Evolutionary conservation across 2,797 vertebrate genomes (phyloP).

Genomic region (Cossypha dichroa): DNA sequence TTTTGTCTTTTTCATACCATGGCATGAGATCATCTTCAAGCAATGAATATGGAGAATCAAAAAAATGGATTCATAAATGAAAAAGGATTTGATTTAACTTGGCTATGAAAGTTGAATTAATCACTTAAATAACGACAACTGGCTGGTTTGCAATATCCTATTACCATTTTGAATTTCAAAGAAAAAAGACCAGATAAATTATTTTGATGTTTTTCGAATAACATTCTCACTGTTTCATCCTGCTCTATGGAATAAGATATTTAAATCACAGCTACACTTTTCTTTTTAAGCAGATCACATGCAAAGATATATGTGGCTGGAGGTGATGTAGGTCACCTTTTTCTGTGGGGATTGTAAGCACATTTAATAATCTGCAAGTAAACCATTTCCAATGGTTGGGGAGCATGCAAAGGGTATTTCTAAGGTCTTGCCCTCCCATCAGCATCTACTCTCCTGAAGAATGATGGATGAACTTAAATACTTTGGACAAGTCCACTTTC

Average conservation of each 20-base stretch:
- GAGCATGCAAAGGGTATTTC: background rate
- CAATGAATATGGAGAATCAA: background rate
- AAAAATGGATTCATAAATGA: background rate
- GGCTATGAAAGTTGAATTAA: background rate
- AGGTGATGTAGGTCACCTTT: background rate
- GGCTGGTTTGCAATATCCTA: background rate
- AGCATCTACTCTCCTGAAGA: background rate
- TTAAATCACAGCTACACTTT: background rate
- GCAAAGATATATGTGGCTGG: background rate
- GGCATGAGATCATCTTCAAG: background rate
- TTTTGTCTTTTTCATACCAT: background rate
- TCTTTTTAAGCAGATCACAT: background rate
- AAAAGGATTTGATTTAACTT: background rate
- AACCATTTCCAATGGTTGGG: rapidly evolving
- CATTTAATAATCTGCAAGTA: background rate
- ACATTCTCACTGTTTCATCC: background rate
- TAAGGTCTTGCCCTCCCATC: background rate
- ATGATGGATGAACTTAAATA: background rate
- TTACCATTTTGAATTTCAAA: background rate
- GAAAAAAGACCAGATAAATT: background rate
- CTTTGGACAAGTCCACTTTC: background rate
- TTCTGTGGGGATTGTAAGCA: background rate
- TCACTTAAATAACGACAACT: background rate
- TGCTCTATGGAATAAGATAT: background rate
- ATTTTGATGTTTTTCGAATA: background rate